Evolutionary conservation across 2,888 invertebrate species (phyloP), one percentile per base, ranked within the genome.

Genomic region (Epinotia bilunana): DNA sequence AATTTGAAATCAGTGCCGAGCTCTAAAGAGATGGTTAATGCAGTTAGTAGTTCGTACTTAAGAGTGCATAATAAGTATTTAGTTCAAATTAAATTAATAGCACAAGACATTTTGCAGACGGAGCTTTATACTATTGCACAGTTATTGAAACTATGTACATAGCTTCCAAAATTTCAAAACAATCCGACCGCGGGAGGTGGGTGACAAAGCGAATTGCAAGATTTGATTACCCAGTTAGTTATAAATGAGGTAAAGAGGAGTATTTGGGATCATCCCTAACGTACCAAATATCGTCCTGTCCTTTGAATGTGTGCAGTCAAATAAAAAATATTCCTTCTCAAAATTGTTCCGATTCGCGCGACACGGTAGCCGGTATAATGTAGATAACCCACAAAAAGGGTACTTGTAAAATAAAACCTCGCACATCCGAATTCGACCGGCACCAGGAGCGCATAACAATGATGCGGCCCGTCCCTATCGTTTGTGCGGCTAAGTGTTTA

Each of bases 391-490:
- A 23, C 72, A 58, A 61, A 69, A 70, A 58, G 49, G 69, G 33
- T 58, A 58, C 58, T 23, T 60, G 70, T 65, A 60, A 73, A 73
- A 69, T 74, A 74, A 74, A 74, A 67, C 61, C 67, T 61, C 57
- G 71, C 72, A 12, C 28, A 63, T 9, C 33, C n/a, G 61, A 75
- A 64, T 53, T 70, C 70, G 23, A 57, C 18, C 46, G 20, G 64
- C 43, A 77, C 74, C 69, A 72, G 74, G 77, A 62, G 49, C 49
- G 71, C 63, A 76, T 77, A 76, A 76, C 73, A 65, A 68, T 72
- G 64, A 74, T 63, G 64, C 70, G 62, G 61, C 0, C 73, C 73
- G 71, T 61, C 74, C 74, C 74, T 72, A 57, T 62, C 75, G 72
- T 75, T 75, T 72, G 71, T 33, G 74, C 49, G 72, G 49, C 46